Conservation (phyloP, 2,113 vertebrate species). For the Python bivittatus region DNA sequence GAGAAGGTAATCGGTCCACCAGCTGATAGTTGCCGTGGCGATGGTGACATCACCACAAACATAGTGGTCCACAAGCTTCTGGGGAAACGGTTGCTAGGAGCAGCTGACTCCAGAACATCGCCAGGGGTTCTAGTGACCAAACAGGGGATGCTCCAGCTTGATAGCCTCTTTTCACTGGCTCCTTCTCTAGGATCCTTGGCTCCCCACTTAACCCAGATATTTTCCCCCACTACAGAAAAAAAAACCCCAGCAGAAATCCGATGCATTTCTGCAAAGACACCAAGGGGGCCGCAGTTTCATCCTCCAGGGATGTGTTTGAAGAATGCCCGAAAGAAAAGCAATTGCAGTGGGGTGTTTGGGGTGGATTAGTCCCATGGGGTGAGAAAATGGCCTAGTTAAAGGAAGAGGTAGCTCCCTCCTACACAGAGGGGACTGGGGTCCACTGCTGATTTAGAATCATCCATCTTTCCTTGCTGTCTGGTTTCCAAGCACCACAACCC, state of each 20-base stretch:
- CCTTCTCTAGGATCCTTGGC: not conserved
- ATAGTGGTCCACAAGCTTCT: conserved; percentile 85
- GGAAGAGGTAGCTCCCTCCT: not conserved
- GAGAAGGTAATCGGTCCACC: conserved; percentile 75
- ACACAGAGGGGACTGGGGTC: not conserved
- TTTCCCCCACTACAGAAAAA: not conserved
- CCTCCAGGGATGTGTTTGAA: not conserved
- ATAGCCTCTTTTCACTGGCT: conserved; percentile 6
- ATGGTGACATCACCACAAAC: conserved; percentile 82
- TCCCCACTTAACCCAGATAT: not conserved
- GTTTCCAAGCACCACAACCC: not conserved
- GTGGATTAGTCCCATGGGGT: not conserved
- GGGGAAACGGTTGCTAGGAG: conserved; percentile 85
- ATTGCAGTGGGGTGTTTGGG: not conserved
- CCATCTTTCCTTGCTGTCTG: not conserved
- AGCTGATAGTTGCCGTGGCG: conserved; percentile 84
- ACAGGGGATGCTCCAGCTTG: conserved; percentile 66
- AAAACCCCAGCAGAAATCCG: too few species aligned
- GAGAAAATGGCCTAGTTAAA: not conserved
- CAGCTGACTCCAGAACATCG: conserved; percentile 78
- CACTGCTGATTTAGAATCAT: not conserved
- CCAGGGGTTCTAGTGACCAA: conserved; percentile 74
- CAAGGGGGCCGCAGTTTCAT: too few species aligned
- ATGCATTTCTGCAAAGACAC: not conserved
- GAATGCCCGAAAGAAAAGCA: not conserved